Base-by-base conservation (phyloP, 92 coral and sea anemone species). In the Phenganax marumi region DNA sequence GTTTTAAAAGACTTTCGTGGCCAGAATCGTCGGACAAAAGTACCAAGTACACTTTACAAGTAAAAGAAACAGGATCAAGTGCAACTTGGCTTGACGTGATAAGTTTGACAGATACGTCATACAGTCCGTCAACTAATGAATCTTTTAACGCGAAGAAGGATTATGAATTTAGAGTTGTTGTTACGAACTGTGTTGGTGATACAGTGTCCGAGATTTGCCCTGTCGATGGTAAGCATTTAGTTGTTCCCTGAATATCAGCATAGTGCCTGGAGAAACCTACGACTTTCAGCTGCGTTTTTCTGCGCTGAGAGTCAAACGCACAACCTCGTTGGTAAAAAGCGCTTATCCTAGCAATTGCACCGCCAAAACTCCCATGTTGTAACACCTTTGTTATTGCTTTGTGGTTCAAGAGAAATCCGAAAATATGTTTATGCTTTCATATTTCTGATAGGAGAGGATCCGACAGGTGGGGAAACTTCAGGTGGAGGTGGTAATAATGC, bases 61-160 rank as follows among this genome's bases (percentile, higher is more conserved):
- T 50, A 6, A 50, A 52, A 21, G 65, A 74, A 19, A 12, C 21
- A 47, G 79, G 62, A 24, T 74, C 79, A 56, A 39, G 46, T 9
- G 62, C 62, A 25, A 10, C 63, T 7, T 74, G 79, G 79, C 23
- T n/a, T n/a, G 79, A 74, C 13, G 52, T 74, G 21, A 74, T 53
- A 74, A 74, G 62, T 8, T 50, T 63, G 26, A 12, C 12, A 9
- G 79, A 74, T 39, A 74, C 49, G 16, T 12, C 62, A 17, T 74
- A 74, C 61, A 74, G 79, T 74, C 79, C 79, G 17, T 74, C 79
- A 24, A 52, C 79, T 7, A 74, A 74, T 74, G 39, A 74, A 22
- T 52, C 79, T 52, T 52, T 74, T 22, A 74, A 52, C 26, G 21
- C 52, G 33, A 8, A 74, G 13, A 53, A 74, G 17, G 48, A 25